These are phyloP conservation scores for Hyles vespertilio DNA, from an alignment of 1,140 invertebrate species.

Conservation along the genomic window DNA sequence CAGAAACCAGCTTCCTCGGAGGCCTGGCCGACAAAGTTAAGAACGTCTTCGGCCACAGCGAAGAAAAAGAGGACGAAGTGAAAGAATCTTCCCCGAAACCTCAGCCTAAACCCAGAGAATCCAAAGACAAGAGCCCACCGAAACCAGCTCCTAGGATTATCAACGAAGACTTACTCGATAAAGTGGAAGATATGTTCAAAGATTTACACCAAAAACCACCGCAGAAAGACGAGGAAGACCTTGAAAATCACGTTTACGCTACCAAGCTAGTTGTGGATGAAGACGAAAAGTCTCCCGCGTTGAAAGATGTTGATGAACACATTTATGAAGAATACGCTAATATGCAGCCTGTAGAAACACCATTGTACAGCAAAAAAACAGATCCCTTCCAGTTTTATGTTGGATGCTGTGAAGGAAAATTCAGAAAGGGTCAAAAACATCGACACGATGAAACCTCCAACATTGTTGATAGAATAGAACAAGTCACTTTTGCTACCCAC, in stretches of 20 bases:
- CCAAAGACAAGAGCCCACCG: slow-evolving; percentile 53
- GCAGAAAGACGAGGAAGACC: slow-evolving; percentile 55
- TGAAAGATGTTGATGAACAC: slow-evolving; percentile 49
- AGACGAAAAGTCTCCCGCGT: slow-evolving; percentile 35
- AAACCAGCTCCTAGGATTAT: slow-evolving; percentile 67
- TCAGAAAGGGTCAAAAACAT: slow-evolving; percentile 54
- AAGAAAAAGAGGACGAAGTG: slow-evolving; percentile 52
- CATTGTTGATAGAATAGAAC: slow-evolving; percentile 56
- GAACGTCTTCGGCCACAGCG: slow-evolving; percentile 56
- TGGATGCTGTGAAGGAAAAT: slow-evolving; percentile 55
- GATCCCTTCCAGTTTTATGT: slow-evolving; percentile 60
- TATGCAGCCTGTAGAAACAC: slow-evolving; percentile 67
- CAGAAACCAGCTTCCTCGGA: slow-evolving; percentile 56
- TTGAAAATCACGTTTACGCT: slow-evolving; percentile 48
- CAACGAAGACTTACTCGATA: slow-evolving; percentile 64
- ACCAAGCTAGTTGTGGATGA: slow-evolving; percentile 67
- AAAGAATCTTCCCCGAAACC: slow-evolving; percentile 58
- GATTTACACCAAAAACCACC: slow-evolving; percentile 59
- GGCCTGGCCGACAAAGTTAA: slow-evolving; percentile 65
- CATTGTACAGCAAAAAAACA: slow-evolving; percentile 30
- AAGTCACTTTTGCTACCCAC: slow-evolving; percentile 51
- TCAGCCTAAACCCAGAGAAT: slow-evolving; percentile 52
- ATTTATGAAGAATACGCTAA: slow-evolving; percentile 61
- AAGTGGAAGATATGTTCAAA: slow-evolving; percentile 74
- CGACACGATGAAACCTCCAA: slow-evolving; percentile 65